phyloP scores from a whole-genome alignment of 2,888 invertebrate species.

The Rhyacophila evoluta region DNA sequence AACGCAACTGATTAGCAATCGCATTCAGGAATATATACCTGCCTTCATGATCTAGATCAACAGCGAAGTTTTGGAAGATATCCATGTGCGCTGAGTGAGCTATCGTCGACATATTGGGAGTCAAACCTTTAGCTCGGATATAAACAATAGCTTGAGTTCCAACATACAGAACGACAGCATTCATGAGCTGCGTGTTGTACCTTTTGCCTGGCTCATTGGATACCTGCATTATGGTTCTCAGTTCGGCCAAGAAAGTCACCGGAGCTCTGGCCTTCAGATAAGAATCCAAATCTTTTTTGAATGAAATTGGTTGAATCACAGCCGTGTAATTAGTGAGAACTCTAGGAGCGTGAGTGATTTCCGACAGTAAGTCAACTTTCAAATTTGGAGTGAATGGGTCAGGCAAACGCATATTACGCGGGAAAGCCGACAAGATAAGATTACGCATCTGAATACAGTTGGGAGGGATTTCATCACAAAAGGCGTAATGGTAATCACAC shows the following conservation, averaged over 20 bases:
- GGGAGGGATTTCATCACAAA: conserved; percentile 99
- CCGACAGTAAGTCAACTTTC: conserved; percentile 91
- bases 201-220: conserved; percentile 89
- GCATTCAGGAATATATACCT: conserved; percentile 98
- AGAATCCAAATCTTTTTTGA: conserved; percentile 96
- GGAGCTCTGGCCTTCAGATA: conserved; percentile 95
- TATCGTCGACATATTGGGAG: conserved; percentile 97
- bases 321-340: conserved; percentile 89
- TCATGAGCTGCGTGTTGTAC: conserved; percentile 97
- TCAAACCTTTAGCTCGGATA: conserved; percentile 90
- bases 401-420: conserved; percentile 96
- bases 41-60: conserved; percentile 98
- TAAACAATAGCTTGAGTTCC: conserved; percentile 96
- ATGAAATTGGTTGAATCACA: conserved; percentile 87
- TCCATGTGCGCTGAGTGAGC: conserved; percentile 99
- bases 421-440: conserved; percentile 97
- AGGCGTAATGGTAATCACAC: conserved; percentile 98
- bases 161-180: conserved; percentile 97
- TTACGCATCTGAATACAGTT: conserved; percentile 99
- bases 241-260: conserved; percentile 94
- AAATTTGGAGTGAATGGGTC: conserved; percentile 99
- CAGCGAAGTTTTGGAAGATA: conserved; percentile 98
- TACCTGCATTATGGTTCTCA: conserved; percentile 90
- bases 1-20: conserved; percentile 97
- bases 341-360: conserved; percentile 89